phyloP scores from a whole-genome alignment of 2,797 vertebrate species.

The Jordanella pulchra region DNA sequence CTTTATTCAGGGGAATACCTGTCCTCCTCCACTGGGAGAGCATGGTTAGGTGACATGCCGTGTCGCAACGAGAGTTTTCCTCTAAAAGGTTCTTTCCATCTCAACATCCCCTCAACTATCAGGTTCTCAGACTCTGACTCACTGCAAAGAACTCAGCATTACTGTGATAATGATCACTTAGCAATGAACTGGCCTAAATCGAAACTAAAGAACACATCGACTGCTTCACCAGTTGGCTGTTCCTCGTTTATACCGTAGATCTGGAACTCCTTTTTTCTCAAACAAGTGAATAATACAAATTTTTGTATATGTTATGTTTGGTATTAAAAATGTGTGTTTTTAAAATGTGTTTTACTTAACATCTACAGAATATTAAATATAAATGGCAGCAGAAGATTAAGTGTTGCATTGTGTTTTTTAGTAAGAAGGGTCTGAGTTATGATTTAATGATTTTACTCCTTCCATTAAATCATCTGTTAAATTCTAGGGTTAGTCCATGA shows the following conservation, averaged over 20 bases:
- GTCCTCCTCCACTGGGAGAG: constrained; percentile 35
- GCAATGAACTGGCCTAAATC: constrained; percentile 12
- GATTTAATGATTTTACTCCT: no score
- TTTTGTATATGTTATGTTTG: not conserved
- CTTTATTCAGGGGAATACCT: constrained; percentile 74
- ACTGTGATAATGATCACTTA: constrained; percentile 10
- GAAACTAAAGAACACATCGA: constrained; percentile 31
- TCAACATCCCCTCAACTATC: constrained; percentile 66
- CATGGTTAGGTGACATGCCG: constrained; percentile 14
- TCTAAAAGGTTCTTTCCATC: constrained; percentile 79
- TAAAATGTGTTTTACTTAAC: not conserved
- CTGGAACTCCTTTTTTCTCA: no score
- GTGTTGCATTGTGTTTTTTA: not conserved
- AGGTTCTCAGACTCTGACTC: constrained; percentile 49
- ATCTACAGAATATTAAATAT: not conserved
- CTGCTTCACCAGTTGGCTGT: constrained; percentile 11
- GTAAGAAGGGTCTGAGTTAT: no score
- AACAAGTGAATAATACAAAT: constrained; percentile 5
- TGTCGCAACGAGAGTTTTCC: constrained; percentile 51
- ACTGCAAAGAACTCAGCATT: constrained; percentile 20
- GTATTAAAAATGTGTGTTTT: not conserved
- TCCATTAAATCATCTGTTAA: no score
- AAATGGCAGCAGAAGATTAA: not conserved
- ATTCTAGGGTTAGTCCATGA: no score
- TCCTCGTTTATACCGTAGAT: no score